Evolutionary conservation across 2,797 vertebrate genomes (phyloP).

Genomic region (Pangasius macronema): DNA sequence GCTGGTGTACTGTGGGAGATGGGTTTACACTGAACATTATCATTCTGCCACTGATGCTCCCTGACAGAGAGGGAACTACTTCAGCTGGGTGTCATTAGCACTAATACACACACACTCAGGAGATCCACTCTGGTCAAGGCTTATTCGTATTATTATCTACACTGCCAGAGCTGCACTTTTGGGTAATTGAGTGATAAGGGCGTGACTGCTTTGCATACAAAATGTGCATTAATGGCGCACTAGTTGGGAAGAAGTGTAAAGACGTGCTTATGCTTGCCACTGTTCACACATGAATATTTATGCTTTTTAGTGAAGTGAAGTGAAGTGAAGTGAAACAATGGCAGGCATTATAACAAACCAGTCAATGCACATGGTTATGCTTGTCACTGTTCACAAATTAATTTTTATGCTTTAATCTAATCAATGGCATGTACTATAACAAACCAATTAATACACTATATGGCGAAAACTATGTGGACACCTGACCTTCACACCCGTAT

Average conservation of each 20-base stretch:
- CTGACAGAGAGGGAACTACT: conserved; percentile 36
- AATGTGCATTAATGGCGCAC: conserved; percentile 61
- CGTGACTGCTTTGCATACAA: conserved; percentile 56
- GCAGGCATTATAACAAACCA: neutral
- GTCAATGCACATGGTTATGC: no score
- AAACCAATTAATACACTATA: neutral
- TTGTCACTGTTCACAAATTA: no score
- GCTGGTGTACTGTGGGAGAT: conserved; percentile 34
- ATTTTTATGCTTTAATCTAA: no score
- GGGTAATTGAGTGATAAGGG: conserved; percentile 42
- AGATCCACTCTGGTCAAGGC: conserved; percentile 33
- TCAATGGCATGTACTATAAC: no score
- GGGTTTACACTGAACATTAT: conserved; percentile 42
- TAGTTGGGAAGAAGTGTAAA: neutral
- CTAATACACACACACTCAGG: conserved; percentile 34
- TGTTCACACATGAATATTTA: neutral
- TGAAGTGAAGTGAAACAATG: neutral
- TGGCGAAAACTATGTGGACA: neutral
- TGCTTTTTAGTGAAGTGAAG: neutral
- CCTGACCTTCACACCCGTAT: neutral
- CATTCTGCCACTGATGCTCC: conserved; percentile 33
- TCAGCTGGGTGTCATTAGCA: conserved; percentile 40
- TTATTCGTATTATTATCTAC: conserved; percentile 37
- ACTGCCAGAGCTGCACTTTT: conserved; percentile 36
- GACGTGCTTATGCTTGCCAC: neutral